Evolutionary conservation across 2,888 invertebrate genomes (phyloP).

Genomic region (Leucoma salicis): DNA sequence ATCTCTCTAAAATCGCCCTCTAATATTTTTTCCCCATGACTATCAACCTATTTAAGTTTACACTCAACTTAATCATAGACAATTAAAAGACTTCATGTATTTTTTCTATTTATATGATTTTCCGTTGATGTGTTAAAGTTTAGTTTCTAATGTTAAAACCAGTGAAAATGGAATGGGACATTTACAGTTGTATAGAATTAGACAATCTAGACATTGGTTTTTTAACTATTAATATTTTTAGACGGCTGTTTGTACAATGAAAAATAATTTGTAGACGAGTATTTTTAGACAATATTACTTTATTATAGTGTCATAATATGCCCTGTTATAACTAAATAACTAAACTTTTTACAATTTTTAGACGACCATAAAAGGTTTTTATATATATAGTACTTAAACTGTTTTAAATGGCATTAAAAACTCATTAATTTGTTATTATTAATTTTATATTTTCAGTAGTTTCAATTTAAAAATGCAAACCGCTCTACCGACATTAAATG

Average conservation of each 20-base stretch:
- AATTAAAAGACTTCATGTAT: background rate
- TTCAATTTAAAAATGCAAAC: too few species aligned
- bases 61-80: background rate
- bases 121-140: slow-evolving; percentile 38
- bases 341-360: slow-evolving; percentile 8
- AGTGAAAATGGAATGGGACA: slow-evolving; percentile 31
- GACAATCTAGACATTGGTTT: slow-evolving; percentile 39
- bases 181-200: slow-evolving; percentile 19
- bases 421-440: too few species aligned
- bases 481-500: too few species aligned
- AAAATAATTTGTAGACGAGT: slow-evolving; percentile 52
- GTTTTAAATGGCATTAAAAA: too few species aligned
- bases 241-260: slow-evolving; percentile 64
- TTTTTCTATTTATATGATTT: too few species aligned
- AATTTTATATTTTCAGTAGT: too few species aligned
- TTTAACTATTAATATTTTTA: slow-evolving; percentile 62
- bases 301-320: slow-evolving; percentile 8
- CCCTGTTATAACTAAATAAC: slow-evolving; percentile 9
- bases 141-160: slow-evolving; percentile 24
- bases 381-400: too few species aligned
- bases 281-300: slow-evolving; percentile 48
- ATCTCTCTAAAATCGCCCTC: background rate
- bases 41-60: background rate
- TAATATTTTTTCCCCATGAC: background rate
- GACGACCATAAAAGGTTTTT: slow-evolving; percentile 1